Evolutionary conservation across 2,888 invertebrate genomes (phyloP), one percentile per base, ranked within the genome.

Genomic region (Bombylius major): DNA sequence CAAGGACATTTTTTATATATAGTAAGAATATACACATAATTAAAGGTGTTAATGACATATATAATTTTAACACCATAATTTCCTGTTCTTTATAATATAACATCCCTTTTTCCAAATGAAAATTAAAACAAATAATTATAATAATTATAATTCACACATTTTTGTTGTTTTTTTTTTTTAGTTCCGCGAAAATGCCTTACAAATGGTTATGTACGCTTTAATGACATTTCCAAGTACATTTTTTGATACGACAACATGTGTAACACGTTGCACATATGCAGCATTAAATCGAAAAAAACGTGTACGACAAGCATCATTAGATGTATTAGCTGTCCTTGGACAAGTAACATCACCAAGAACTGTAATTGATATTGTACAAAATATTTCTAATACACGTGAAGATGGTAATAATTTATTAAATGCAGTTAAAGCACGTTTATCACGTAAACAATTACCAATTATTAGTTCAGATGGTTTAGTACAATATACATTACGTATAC

Each of bases 171-270:
- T 36, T 8, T 33, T 51, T 33, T 6, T 34, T 5, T 69, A 83
- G 77, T 81, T 86, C 58, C 76, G 87, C 56, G 87, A 89, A 70
- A 86, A 87, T 65, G 81, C 86, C 1, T 69, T 89, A 9, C 86
- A 89, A 70, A 80, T 87, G 64, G 76, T 88, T 51, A 87, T 89
- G 66, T 86, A 85, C 61, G 82, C 87, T 9, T 71, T 89, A 62
- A 79, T 89, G 69, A 85, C 86, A 39, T 88, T 87, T 68, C 89
- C 89, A 4, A 84, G 87, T 65, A 83, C 83, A 52, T 86, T 87
- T 63, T 82, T 87, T 66, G 83, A 85, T 77, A 67, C 70, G 23
- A 65, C 65, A 68, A 79, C 76, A 65, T 63, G 73, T 66, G 58
- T 77, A 62, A 60, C 76, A 67, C 65, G 70, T 65, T 61, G 78